Evolutionary conservation across 2,888 invertebrate genomes (phyloP), one percentile per base, ranked within the genome.

Genomic region (Hydroisotoma schaefferi): DNA sequence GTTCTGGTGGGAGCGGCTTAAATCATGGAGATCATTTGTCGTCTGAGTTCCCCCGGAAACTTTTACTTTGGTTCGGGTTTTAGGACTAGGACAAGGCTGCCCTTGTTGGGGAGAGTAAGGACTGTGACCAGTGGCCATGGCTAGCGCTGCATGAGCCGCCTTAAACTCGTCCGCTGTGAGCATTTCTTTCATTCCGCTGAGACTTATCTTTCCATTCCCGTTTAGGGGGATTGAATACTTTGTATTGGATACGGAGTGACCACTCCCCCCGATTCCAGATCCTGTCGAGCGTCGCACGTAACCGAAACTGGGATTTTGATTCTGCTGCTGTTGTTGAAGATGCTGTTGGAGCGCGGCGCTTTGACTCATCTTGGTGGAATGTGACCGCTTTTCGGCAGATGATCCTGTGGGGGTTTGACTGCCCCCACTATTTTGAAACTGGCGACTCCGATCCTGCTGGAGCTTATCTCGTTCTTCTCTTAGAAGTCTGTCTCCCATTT

Each of bases 21-120:
- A 66, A 38, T 69, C 70, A 52, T 71, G 69, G 18, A 74, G 59
- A 59, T 74, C 74, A 48, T 73, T 87, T 73, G 89, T 87, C 5
- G 92, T 92, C 77, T 93, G 92, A 0, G 92, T 91, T 27, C 92
- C 92, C 15, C 91, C 91, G 5, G 91, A 90, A 26, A 91, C 88
- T 80, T 92, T 92, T 29, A 91, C 78, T 77, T 80, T 75, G 18
- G 75, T 75, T 46, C 74, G 56, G 0, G 74, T 66, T 52, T 71
- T 72, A 2, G 73, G 68, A 55, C 70, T 72, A 15, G 56, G 51
- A 1, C 55, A 55, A n/a, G 54, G 48, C 10, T 47, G 28, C 37
- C 53, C 27, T 55, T 46, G 56, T 33, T 29, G 55, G 25, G 29
- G 53, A 20, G 65, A 59, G 55, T 67, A 63, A 5, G 62, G 70